Evolutionary conservation across 64 coral and sea anemone genomes (phyloP), one percentile per base, ranked within the genome.

Genomic region (Stichodactyla mertensii): DNA sequence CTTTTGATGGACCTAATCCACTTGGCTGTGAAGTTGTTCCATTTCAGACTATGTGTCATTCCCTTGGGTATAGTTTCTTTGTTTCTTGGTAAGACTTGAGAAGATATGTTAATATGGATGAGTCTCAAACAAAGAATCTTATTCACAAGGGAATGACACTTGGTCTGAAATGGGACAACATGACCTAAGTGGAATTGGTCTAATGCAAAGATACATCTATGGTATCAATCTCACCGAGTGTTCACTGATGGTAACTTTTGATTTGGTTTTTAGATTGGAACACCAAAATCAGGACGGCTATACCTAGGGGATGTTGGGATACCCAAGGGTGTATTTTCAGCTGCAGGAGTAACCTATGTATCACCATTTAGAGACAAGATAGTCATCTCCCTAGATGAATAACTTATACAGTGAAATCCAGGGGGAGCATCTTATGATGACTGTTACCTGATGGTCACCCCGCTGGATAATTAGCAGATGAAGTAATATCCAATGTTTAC

Each of bases 361-460:
- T 88, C 91, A 24, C 91, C 91, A 52, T 92, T 92, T 83, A 84
- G 78, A 51, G 91, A 92, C 79, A 92, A 92, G 67, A 86, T 92
- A 20, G 80, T 92, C 15, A 88, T 92, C 55, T 54, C 86, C 3
- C 77, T 92, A 64, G 56, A 85, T 61, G 60, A 58, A 19, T 60
- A 36, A 64, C 57, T 57, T 20, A 52, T 12, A 18, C 13, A 52
- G 16, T 13, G 14, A 52, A 7, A 81, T 52, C 20, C 28, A 52
- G 31, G 28, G 28, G 19, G 79, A 0, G 26, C 6, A 22, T 23
- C 6, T 26, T 4, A 6, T 71, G 20, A 9, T 23, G 22, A 9
- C 24, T 31, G 24, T 36, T 4, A 9, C 24, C n/a, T 74, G 69
- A 1, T 74, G 5, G 23, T 74, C 69, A n/a, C 12, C 69, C 9